Base-by-base conservation (phyloP, 1,140 invertebrate species). In the Brachionus sp. region DNA sequence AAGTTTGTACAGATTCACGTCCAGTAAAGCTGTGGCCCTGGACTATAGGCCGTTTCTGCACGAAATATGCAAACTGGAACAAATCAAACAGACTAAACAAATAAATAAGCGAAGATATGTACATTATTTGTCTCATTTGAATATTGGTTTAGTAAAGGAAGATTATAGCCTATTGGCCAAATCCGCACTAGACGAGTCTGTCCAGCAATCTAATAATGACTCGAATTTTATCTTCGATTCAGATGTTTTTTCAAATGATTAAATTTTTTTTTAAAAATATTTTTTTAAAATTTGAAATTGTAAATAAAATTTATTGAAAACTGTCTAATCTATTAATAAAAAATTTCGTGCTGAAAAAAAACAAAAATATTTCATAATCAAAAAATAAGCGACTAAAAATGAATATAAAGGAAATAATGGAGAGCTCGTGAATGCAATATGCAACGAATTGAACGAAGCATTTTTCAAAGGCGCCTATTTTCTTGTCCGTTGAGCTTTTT, bases 1-100 rank as follows among this genome's bases (percentile, higher is more conserved):
- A 12, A 10, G 5, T 19, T 39, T 57, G n/a, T 39, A 1, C 35
- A 80, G 25, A 23, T 80, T 57, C 39, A 80, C 77, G 16, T 19
- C 13, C 7, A 57, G 35, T 19, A 19, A 25, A 16, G n/a, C 29
- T 0, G 1, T 80, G 13, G 19, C n/a, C 5, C n/a, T 80, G n/a
- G 77, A 80, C 13, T 80, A 80, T 57, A 35, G 77, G n/a, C 46
- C 46, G 3, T 80, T 12, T 66, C 33, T 80, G 29, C 44, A 80
- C 19, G 0, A 80, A 19, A 80, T 80, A 16, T 80, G 77, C 39
- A 66, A 80, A 35, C 5, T 42, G 5, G 77, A 80, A 57, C 46
- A 80, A n/a, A 12, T 2, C 3, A 80, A 80, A 57, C 50, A 80
- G 10, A 25, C 46, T 3, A 23, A 4, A 10, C 37, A 75, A 23